Conservation (phyloP, 2,797 vertebrate species). For the Syncerus caffer region DNA sequence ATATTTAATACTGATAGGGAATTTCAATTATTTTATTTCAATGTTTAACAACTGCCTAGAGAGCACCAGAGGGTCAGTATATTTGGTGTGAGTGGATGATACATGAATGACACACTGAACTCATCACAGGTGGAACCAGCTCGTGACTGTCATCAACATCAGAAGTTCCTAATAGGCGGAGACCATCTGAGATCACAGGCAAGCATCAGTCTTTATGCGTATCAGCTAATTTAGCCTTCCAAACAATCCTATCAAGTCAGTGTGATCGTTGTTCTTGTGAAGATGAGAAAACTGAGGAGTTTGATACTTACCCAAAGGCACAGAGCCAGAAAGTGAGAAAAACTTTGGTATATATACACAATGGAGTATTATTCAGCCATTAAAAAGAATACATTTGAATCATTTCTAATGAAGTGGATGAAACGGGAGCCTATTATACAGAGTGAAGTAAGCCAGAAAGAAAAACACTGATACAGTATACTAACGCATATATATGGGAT, state of each 20-base stretch:
- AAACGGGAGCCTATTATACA: no score
- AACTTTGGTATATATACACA: no score
- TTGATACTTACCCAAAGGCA: neutral
- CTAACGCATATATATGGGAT: no score
- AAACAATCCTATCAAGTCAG: neutral
- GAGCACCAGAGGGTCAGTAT: neutral
- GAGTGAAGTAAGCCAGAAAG: no score
- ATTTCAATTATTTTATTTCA: neutral
- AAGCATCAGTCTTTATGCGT: neutral
- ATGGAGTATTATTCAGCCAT: no score
- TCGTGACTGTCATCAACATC: neutral
- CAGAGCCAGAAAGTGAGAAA: neutral
- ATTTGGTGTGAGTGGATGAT: neutral
- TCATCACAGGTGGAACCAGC: neutral
- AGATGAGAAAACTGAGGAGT: neutral
- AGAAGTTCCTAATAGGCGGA: neutral
- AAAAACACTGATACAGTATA: no score
- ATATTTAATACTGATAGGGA: neutral
- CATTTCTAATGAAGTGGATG: no score
- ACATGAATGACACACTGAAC: neutral
- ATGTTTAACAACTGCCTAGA: neutral
- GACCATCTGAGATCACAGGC: neutral
- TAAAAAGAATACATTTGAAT: no score
- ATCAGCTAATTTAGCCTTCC: neutral
- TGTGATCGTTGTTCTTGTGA: neutral